Evolutionary conservation across 1,140 invertebrate genomes (phyloP).

Genomic region (Philaenus spumarius): DNA sequence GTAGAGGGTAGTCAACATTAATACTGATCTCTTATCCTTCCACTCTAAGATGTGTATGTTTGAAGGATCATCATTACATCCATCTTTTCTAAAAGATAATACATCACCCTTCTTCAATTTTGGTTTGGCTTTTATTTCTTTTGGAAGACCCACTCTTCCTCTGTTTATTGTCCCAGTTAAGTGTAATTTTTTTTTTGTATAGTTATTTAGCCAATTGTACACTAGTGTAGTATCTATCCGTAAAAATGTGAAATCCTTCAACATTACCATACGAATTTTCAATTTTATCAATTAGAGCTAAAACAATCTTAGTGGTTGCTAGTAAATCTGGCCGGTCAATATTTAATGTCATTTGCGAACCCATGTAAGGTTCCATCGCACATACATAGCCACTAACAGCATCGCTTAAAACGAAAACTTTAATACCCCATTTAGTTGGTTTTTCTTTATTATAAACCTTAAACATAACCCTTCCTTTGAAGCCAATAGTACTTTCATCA

Average conservation of each 20-base stretch:
- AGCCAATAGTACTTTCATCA: too few relatives aligned
- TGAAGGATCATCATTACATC: conserved; percentile 8
- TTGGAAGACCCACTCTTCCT: background rate
- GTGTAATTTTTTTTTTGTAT: conserved; percentile 1
- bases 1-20: conserved; percentile 5
- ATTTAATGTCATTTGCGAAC: background rate
- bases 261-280: conserved; percentile 5
- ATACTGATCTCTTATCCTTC: conserved; percentile 6
- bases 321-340: conserved; percentile 6
- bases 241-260: conserved; percentile 8
- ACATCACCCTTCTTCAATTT: conserved; percentile 1
- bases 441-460: conserved; percentile 17
- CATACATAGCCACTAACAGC: conserved; percentile 10
- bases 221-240: conserved; percentile 12
- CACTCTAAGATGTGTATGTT: conserved; percentile 3
- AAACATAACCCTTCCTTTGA: conserved; percentile 11
- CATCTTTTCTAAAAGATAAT: conserved; percentile 2
- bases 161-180: conserved; percentile 9
- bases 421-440: conserved; percentile 13
- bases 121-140: conserved; percentile 6
- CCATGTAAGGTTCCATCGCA: conserved; percentile 12
- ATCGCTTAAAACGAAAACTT: conserved; percentile 3
- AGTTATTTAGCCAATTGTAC: conserved; percentile 8
- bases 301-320: conserved; percentile 7
- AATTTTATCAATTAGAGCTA: conserved; percentile 5